These are phyloP conservation scores for Cossypha dichroa DNA, from an alignment of 2,797 vertebrate genomes.

Conservation along the genomic window DNA sequence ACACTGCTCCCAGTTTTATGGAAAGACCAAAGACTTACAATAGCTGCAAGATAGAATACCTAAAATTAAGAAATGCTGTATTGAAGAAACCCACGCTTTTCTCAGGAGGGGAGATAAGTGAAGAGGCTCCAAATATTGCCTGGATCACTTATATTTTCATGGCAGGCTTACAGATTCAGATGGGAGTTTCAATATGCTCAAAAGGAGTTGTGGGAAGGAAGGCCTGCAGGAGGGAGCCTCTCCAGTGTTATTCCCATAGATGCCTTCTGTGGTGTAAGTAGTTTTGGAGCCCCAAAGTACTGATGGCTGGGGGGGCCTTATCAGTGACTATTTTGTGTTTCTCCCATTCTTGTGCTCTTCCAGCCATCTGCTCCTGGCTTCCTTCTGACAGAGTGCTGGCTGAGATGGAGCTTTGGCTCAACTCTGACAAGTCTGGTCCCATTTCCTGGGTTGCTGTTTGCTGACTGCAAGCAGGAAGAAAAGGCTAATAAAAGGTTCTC, in stretches of 20 bases:
- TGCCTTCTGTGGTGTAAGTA: neutral
- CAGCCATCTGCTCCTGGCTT: neutral
- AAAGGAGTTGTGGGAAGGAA: neutral
- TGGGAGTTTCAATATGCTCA: neutral
- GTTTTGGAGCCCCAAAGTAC: neutral
- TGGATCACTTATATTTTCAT: neutral
- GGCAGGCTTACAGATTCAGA: neutral
- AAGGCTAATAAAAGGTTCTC: neutral
- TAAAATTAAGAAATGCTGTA: neutral
- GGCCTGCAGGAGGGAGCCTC: neutral
- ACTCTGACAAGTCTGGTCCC: neutral
- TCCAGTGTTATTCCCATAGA: neutral
- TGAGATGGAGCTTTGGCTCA: neutral
- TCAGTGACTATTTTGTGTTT: neutral
- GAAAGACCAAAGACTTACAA: neutral
- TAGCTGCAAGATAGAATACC: neutral
- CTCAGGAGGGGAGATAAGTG: neutral
- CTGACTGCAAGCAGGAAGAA: constrained; percentile 3
- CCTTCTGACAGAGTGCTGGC: neutral
- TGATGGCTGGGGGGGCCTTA: neutral
- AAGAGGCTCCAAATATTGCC: neutral
- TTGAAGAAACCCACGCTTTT: neutral
- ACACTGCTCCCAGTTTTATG: neutral
- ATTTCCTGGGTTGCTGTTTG: neutral
- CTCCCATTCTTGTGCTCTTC: neutral